phyloP scores from a whole-genome alignment of 2,113 vertebrate genomes.

The Ochotona curzoniae region DNA sequence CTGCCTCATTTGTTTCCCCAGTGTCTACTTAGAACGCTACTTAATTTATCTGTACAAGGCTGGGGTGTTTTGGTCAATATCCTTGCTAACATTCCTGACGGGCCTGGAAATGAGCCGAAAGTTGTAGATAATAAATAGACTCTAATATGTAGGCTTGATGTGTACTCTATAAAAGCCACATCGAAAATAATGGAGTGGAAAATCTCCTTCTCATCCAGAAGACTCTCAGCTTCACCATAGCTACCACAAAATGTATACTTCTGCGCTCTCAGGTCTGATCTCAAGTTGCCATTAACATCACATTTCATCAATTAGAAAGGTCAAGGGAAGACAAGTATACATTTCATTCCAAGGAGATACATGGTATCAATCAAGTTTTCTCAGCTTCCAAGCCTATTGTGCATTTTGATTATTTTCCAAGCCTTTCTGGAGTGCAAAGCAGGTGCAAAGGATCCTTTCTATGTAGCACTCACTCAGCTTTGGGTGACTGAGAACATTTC shows the following conservation, averaged over 20 bases:
- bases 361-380: neutral
- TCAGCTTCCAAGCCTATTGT: neutral
- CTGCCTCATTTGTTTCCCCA: neutral
- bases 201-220: neutral
- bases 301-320: neutral
- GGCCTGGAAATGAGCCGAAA: constrained; percentile 8
- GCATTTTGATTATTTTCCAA: neutral
- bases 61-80: neutral
- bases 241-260: constrained; percentile 6
- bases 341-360: neutral
- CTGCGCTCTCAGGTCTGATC: neutral
- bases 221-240: neutral
- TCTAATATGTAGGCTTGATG: constrained; percentile 49
- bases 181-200: constrained; percentile 41
- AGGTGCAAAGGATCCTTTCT: neutral
- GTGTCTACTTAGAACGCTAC: neutral
- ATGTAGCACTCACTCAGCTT: neutral
- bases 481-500: neutral
- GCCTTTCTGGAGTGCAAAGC: neutral
- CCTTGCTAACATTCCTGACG: neutral
- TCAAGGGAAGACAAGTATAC: neutral
- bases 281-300: neutral
- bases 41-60: neutral
- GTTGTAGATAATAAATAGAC: neutral
- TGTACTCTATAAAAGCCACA: constrained; percentile 33